Conservation (phyloP, 1,140 invertebrate species). For the Maconellicoccus hirsutus region DNA sequence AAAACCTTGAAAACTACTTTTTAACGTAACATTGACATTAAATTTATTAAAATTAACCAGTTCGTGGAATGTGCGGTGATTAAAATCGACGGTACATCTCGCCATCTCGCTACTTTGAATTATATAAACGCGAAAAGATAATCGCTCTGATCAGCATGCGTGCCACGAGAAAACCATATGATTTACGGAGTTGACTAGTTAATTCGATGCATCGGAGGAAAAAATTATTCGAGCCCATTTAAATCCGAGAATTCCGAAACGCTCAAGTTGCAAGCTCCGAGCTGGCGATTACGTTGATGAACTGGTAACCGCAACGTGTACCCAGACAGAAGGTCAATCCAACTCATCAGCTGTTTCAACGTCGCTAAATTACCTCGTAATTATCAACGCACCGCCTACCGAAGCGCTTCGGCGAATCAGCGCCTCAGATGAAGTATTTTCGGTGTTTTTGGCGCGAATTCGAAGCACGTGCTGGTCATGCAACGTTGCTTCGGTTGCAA, state of each 20-base stretch:
- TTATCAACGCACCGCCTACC: not conserved
- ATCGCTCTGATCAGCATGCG: not conserved
- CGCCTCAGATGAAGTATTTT: not conserved
- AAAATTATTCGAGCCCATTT: too few relatives aligned
- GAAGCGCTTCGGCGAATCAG: not conserved
- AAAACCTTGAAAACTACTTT: not conserved
- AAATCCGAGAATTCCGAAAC: too few relatives aligned
- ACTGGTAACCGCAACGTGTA: not conserved
- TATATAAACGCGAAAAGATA: too few relatives aligned
- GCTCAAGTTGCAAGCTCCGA: too few relatives aligned
- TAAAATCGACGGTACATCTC: not conserved
- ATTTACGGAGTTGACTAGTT: not conserved
- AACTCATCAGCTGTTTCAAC: constrained; percentile 8
- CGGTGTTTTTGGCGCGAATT: not conserved
- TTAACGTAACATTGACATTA: not conserved
- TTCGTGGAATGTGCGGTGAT: not conserved
- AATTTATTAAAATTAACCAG: constrained; percentile 5
- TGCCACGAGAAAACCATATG: not conserved
- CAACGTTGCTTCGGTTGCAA: too few relatives aligned
- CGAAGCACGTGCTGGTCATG: not conserved
- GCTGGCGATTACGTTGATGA: not conserved
- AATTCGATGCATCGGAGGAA: too few relatives aligned
- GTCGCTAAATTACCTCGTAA: not conserved
- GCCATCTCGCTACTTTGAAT: too few relatives aligned
- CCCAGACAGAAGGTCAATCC: not conserved